Conservation (phyloP, 2,888 invertebrate species). For the Cerastis rubricosa region DNA sequence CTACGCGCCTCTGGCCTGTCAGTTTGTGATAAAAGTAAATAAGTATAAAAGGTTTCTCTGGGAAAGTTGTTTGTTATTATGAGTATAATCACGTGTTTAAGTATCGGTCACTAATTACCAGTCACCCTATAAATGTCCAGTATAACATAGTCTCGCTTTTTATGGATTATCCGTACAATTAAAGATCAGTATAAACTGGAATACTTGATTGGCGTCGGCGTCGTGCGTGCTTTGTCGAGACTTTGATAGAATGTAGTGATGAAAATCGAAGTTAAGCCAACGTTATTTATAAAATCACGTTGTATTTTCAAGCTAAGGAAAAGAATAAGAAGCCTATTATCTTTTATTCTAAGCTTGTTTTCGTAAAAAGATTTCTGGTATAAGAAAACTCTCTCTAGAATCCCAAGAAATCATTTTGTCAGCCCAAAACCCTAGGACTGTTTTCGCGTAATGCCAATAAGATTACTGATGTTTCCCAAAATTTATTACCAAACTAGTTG, state of each 20-base stretch:
- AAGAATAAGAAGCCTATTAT: not conserved
- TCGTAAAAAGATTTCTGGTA: not conserved
- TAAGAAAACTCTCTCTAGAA: not conserved
- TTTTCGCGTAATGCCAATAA: conserved; percentile 9
- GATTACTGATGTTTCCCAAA: conserved; percentile 33
- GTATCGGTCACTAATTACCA: too few relatives aligned
- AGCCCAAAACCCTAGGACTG: not conserved
- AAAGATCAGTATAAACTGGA: too few relatives aligned
- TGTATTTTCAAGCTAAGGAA: not conserved
- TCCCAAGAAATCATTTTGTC: conserved; percentile 5
- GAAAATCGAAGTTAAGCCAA: not conserved
- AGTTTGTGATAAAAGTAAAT: too few relatives aligned
- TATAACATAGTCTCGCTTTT: too few relatives aligned
- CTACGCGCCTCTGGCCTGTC: too few relatives aligned
- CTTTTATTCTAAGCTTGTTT: not conserved
- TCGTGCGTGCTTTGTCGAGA: too few relatives aligned
- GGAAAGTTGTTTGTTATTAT: too few relatives aligned
- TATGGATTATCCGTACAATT: too few relatives aligned
- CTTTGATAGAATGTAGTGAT: not conserved
- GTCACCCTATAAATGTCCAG: too few relatives aligned
- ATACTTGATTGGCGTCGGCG: too few relatives aligned
- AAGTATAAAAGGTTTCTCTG: too few relatives aligned
- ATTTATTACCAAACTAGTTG: not conserved
- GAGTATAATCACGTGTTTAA: too few relatives aligned
- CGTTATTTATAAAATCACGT: not conserved